Evolutionary conservation across 2,797 vertebrate species (phyloP).

Genomic region (Vespertilio murinus): DNA sequence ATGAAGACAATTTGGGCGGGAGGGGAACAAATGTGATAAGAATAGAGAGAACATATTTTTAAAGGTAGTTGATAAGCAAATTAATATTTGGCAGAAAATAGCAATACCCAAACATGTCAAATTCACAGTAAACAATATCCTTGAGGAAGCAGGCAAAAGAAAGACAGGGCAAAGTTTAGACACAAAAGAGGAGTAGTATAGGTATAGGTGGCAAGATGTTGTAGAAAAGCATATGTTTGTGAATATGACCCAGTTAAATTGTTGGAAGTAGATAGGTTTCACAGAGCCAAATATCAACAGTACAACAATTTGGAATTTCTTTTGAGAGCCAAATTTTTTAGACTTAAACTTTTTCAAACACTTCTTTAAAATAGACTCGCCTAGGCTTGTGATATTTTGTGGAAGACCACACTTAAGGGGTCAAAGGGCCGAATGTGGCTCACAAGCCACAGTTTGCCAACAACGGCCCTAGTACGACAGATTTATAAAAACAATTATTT

Average conservation of each 20-base stretch:
- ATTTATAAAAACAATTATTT: neutral
- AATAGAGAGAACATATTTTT: neutral
- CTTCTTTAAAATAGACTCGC: too few species aligned
- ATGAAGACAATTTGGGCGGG: neutral
- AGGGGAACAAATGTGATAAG: neutral
- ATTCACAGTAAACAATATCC: neutral
- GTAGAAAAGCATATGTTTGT: neutral
- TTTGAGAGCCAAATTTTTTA: too few species aligned
- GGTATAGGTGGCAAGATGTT: neutral
- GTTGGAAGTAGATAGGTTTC: neutral
- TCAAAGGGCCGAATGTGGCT: too few species aligned
- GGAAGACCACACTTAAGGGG: too few species aligned
- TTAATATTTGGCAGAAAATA: neutral
- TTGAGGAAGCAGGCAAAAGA: neutral
- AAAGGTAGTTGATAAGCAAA: neutral
- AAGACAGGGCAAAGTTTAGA: neutral
- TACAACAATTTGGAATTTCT: too few species aligned
- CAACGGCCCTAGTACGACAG: too few species aligned
- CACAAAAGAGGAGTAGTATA: neutral
- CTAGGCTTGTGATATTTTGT: too few species aligned
- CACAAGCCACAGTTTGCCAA: too few species aligned
- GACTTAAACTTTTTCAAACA: too few species aligned
- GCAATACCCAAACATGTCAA: neutral
- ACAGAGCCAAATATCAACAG: too few species aligned
- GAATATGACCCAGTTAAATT: neutral